Evolutionary conservation across 2,113 vertebrate genomes (phyloP), one percentile per base, ranked within the genome.

Genomic region (Atractosteus spatula): DNA sequence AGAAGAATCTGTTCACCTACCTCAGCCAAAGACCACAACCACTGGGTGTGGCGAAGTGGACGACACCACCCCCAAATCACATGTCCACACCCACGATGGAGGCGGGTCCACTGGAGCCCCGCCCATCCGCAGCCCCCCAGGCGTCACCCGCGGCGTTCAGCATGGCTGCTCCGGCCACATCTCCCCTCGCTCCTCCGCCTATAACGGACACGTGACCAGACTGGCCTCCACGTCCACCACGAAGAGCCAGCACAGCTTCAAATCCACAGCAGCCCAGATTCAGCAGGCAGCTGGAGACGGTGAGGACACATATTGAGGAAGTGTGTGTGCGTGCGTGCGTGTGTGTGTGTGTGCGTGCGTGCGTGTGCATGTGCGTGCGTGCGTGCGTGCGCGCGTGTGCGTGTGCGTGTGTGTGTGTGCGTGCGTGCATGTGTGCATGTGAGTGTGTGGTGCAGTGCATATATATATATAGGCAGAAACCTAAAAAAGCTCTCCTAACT

Each of bases 221-320:
- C 76, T 79, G 7, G 79, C 80, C 2, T 43, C 81, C 61, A 71
- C 76, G 8, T 84, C 83, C 68, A 78, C 73, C 14, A 73, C 70
- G 6, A 87, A 74, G 77, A 89, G 85, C 81, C 80, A 80, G 75
- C 29, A 85, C 73, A 81, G 80, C 63, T 62, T 82, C 1, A 90
- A 84, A 68, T 77, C 79, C 0, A 84, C 88, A 0, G 79, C 87
- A 0, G 76, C 82, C 3, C 88, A 91, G 73, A 89, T 92, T 47
- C 85, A 90, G 68, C 81, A 91, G 44, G 88, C 79, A 0, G 87
- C 90, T 2, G 88, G 86, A 72, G 88, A 91, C 2, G 92, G 92
- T 92, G 81, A 91, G 87, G 57, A 80, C 2, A 54, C 29, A 73
- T 5, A 7, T 51, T 51, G 47, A 7, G 47, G 5, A 10, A 7